Evolutionary conservation across 2,888 invertebrate species (phyloP).

Genomic region (Agonopterix arenella): DNA sequence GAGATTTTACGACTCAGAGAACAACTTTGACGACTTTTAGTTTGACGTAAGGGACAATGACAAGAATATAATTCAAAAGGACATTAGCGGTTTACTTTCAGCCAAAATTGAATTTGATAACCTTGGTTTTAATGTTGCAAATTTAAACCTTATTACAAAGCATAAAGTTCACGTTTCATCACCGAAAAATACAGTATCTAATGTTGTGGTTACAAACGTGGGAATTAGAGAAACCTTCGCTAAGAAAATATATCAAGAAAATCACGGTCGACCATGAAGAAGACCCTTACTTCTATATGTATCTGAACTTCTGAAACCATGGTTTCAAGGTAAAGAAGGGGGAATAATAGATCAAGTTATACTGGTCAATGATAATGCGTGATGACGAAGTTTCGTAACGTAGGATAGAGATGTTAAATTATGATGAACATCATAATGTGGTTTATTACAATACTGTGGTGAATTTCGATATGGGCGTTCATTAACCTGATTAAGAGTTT

Average conservation of each 20-base stretch:
- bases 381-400: slow-evolving; percentile 7
- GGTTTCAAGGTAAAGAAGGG: neutral
- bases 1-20: slow-evolving; percentile 28
- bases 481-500: too few relatives aligned
- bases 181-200: neutral
- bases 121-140: too few relatives aligned
- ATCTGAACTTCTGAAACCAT: neutral
- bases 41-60: slow-evolving; percentile 10
- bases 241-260: too few relatives aligned
- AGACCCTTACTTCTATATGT: neutral
- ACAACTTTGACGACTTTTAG: slow-evolving; percentile 30
- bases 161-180: too few relatives aligned
- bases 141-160: too few relatives aligned
- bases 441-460: slow-evolving; percentile 7
- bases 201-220: slow-evolving; percentile 8
- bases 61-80: slow-evolving; percentile 13
- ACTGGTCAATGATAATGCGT: slow-evolving; percentile 11
- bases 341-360: neutral
- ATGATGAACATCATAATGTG: slow-evolving; percentile 7
- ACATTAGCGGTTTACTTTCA: slow-evolving; percentile 12
- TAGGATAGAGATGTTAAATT: slow-evolving; percentile 11
- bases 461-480: neutral
- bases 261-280: too few relatives aligned
- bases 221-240: slow-evolving; percentile 4
- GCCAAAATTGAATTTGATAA: slow-evolving; percentile 7